These are phyloP conservation scores for Clarias gariepinus DNA, from an alignment of 2,113 vertebrate species.

Conservation along the genomic window DNA sequence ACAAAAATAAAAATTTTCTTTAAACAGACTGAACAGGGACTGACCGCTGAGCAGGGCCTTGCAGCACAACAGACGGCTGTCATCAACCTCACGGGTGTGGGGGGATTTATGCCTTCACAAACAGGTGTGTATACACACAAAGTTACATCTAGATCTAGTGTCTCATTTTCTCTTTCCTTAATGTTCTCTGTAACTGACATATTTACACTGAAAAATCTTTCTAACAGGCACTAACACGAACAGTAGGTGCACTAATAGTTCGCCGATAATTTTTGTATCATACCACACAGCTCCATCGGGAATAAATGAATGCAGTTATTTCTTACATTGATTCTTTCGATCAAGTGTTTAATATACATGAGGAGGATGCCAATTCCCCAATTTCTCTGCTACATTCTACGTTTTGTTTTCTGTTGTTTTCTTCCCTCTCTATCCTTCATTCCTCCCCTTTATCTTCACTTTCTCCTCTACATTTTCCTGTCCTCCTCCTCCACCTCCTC, in stretches of 20 bases:
- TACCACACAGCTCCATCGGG: constrained; percentile 22
- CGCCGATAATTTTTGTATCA: constrained; percentile 28
- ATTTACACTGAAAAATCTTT: constrained; percentile 26
- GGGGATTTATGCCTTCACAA: constrained; percentile 90
- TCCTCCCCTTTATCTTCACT: constrained; percentile 49
- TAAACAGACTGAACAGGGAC: constrained; percentile 82
- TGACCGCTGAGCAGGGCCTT: constrained; percentile 83
- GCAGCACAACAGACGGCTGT: constrained; percentile 90
- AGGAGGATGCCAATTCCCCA: constrained; percentile 69
- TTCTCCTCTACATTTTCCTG: constrained; percentile 57
- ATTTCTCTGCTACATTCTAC: constrained; percentile 77
- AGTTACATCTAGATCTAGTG: background rate
- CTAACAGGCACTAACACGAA: constrained; percentile 46
- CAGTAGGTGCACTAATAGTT: constrained; percentile 48
- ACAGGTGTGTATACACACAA: constrained; percentile 67
- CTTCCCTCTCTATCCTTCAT: constrained; percentile 43
- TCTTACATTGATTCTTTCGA: constrained; percentile 28
- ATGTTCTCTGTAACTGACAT: constrained; percentile 26
- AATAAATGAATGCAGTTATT: constrained; percentile 6
- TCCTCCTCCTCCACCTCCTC: constrained; percentile 59
- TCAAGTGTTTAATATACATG: constrained; percentile 64
- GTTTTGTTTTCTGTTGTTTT: constrained; percentile 63
- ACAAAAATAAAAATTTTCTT: constrained; percentile 47
- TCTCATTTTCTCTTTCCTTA: constrained; percentile 16
- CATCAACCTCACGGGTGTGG: constrained; percentile 89